A percentile compares a stretch with the other conserved stretches of the same genome.
Conservation (phyloP, 2,797 vertebrate species). For the Galago senegalensis region DNA sequence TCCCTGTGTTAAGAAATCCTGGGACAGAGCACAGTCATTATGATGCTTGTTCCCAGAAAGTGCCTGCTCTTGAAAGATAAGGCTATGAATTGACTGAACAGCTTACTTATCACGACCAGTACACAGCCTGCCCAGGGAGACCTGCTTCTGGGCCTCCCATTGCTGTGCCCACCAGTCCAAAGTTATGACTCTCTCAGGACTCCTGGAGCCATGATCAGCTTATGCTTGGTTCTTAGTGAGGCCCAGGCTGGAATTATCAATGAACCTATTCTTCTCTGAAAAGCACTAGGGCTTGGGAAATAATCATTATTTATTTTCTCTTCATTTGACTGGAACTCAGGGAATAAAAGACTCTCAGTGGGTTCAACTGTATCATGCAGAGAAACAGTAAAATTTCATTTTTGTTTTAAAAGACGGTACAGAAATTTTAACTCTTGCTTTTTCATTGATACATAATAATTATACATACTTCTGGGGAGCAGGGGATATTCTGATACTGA, state of each 20-base stretch:
- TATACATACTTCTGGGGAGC: neutral
- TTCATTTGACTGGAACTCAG: neutral
- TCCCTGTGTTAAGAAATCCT: neutral
- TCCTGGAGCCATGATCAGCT: neutral
- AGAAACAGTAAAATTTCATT: neutral
- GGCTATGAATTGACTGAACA: neutral
- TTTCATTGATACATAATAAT: neutral
- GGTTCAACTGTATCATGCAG: neutral
- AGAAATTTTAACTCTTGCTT: slow-evolving; percentile 16
- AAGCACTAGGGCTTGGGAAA: neutral
- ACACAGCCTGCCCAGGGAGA: neutral
- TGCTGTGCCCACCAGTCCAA: neutral
- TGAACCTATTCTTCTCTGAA: neutral
- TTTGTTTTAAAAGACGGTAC: slow-evolving; percentile 28
- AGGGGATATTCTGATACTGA: neutral
- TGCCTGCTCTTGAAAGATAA: neutral
- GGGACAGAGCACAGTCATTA: neutral
- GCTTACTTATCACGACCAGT: neutral
- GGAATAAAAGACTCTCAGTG: neutral
- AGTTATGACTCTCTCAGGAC: too few relatives aligned
- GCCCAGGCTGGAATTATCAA: neutral
- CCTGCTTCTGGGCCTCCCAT: neutral
- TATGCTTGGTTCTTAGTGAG: neutral
- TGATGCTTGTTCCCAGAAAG: neutral
- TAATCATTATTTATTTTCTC: neutral